Evolutionary conservation across 2,113 vertebrate species (phyloP).

Genomic region (Leuciscus idus): DNA sequence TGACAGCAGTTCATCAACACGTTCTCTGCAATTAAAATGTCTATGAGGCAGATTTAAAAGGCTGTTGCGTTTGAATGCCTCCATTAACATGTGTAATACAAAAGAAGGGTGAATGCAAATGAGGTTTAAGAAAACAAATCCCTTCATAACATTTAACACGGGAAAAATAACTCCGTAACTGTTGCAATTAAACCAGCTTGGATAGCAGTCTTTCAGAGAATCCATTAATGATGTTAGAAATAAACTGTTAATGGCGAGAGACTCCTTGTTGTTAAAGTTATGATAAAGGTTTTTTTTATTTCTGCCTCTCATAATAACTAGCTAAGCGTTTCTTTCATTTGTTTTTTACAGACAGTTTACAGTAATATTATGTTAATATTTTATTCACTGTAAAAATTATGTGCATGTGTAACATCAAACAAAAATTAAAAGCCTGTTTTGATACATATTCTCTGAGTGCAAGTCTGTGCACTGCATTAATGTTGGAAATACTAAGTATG

Average conservation of each 20-base stretch:
- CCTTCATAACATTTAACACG: neutral
- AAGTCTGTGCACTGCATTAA: too few relatives aligned
- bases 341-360: neutral
- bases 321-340: neutral
- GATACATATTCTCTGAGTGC: neutral
- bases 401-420: neutral
- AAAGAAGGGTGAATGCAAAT: neutral
- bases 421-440: neutral
- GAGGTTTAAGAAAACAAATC: neutral
- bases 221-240: neutral
- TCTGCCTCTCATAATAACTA: neutral
- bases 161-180: neutral
- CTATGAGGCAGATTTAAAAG: slow-evolving; percentile 1
- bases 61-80: neutral
- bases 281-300: neutral
- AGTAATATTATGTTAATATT: neutral
- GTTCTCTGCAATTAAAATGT: slow-evolving; percentile 6
- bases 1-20: slow-evolving; percentile 19
- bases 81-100: neutral
- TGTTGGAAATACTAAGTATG: too few relatives aligned
- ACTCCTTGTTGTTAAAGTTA: neutral
- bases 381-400: neutral
- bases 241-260: neutral
- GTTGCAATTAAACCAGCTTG: neutral
- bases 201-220: neutral